Evolutionary conservation across 2,113 vertebrate species (phyloP).

Genomic region (Plecturocebus donacophilus): DNA sequence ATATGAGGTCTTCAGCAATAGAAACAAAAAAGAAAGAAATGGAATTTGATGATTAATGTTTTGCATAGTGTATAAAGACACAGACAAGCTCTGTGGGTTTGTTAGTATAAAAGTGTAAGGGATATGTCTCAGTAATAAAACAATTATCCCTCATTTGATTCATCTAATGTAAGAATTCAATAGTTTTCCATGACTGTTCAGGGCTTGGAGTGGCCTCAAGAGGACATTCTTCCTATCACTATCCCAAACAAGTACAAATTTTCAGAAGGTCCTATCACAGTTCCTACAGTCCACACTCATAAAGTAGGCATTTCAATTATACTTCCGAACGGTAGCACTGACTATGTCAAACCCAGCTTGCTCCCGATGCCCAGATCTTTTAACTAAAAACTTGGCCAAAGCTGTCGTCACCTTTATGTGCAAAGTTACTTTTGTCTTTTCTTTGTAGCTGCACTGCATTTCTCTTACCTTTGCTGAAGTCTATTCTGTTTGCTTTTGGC

Average conservation of each 20-base stretch:
- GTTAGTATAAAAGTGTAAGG: neutral
- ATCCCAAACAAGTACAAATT: neutral
- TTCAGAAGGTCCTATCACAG: neutral
- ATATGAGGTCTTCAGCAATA: conserved; percentile 33
- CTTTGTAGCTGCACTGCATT: neutral
- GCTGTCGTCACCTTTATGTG: neutral
- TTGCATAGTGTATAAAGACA: neutral
- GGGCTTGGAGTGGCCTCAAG: neutral
- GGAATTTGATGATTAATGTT: neutral
- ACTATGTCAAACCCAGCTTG: neutral
- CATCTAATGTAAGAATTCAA: neutral
- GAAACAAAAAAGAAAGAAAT: conserved; percentile 2
- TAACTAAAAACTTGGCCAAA: neutral
- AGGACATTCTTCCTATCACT: neutral
- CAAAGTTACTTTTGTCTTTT: neutral
- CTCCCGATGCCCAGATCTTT: neutral
- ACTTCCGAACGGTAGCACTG: neutral
- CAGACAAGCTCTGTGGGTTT: neutral
- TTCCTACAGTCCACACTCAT: neutral
- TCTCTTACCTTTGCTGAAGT: neutral
- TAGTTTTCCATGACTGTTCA: neutral
- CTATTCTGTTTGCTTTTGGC: conserved; percentile 44
- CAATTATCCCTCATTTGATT: neutral
- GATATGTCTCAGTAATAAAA: neutral
- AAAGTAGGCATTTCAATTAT: neutral